Evolutionary conservation across 1,140 invertebrate species (phyloP).

Genomic region (Eufriesea mexicana): DNA sequence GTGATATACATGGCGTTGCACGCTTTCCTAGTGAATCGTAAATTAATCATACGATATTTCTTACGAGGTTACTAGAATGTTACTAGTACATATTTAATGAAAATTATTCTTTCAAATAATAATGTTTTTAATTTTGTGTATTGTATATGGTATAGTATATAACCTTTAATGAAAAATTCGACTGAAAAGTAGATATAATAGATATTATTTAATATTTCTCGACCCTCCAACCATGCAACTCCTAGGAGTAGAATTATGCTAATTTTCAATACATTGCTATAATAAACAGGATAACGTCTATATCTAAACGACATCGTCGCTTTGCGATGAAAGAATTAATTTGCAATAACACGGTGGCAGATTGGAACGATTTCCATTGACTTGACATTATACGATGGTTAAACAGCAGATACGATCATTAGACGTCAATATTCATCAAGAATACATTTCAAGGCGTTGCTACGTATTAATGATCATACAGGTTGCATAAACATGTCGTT

Average conservation of each 20-base stretch:
- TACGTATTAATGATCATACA: background rate
- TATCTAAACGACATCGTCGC: background rate
- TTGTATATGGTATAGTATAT: no score
- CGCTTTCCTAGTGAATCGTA: no score
- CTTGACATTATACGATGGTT: background rate
- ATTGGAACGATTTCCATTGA: background rate
- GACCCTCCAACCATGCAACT: background rate
- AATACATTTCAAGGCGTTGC: background rate
- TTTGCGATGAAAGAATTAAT: background rate
- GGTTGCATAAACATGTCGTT: background rate
- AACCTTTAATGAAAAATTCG: background rate
- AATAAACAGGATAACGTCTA: background rate
- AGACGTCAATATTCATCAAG: constrained; percentile 3
- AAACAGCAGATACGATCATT: background rate
- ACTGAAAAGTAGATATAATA: no score
- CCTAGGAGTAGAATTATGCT: background rate
- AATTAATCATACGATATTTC: no score
- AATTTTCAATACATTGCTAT: background rate
- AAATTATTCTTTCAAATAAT: no score
- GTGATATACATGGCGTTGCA: background rate
- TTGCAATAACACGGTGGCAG: background rate
- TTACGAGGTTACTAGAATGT: no score
- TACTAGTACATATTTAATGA: no score
- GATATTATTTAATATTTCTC: background rate
- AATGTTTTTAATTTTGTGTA: no score